Base-by-base conservation (phyloP, 2,797 vertebrate genomes). In the Acanthopagrus latus region DNA sequence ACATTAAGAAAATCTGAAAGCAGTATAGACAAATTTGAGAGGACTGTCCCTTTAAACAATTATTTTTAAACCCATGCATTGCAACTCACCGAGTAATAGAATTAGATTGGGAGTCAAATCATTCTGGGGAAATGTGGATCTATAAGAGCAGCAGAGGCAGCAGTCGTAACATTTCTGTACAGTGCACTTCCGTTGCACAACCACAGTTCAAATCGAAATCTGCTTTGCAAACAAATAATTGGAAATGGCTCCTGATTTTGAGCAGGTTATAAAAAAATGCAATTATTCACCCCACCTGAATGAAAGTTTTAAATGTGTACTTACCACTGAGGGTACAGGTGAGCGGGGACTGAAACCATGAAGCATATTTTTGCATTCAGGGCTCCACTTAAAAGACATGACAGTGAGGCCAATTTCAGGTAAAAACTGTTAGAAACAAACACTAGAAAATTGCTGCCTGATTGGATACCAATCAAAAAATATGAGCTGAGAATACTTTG, bases 261-360 rank as follows among this genome's bases (percentile, higher is more conserved):
- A 87, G 89, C 91, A 89, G 80, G 64, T 63, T 86, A 82, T 64
- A 80, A 83, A 83, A 83, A 86, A 86, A 82, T 73, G 82, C 76
- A 89, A 76, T 88, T 79, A 91, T 89, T 91, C 93, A 94, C 89
- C 93, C 93, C 92, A 94, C 92, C 92, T 93, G 88, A 93, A 95
- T 92, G 87, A 95, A 95, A 92, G 94, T 92, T 91, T 94, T 93
- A 94, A 94, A 94, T 92, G 90, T 94, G 93, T 96, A 95, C 94
- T 96, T 95, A 95, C 95, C 95, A 89, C 90, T 62, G 88, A 88
- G 89, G 91, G 93, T 92, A 91, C 77, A 94, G 94, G 91, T 92
- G 94, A 93, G 91, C 92, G 93, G 91, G 86, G 92, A 94, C 93
- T 91, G 94, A 95, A 95, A 91, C 93, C 93, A 89, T 93, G 92